Evolutionary conservation across 2,797 vertebrate species (phyloP).

Genomic region (Corythornis leucogaster): DNA sequence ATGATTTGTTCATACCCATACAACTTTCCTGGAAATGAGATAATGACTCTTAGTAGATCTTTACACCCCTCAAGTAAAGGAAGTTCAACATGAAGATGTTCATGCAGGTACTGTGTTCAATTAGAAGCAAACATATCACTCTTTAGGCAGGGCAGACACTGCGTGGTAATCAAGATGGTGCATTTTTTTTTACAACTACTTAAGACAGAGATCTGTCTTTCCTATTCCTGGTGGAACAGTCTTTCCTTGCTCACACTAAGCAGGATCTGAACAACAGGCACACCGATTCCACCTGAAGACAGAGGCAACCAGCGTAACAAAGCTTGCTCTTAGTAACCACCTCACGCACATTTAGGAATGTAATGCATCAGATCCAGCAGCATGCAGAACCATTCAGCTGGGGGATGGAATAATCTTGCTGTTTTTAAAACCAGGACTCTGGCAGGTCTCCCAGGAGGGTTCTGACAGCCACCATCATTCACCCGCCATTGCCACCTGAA

Average conservation of each 20-base stretch:
- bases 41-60: not conserved
- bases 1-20: not conserved
- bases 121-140: not conserved
- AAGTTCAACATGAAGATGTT: constrained; percentile 6
- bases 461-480: constrained; percentile 48
- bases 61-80: constrained; percentile 17
- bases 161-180: constrained; percentile 10
- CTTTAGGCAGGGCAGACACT: constrained; percentile 7
- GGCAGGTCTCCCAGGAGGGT: constrained; percentile 20
- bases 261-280: not conserved
- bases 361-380: not conserved
- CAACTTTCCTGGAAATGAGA: constrained; percentile 16
- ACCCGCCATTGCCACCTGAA: constrained; percentile 34
- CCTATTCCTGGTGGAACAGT: not conserved
- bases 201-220: constrained; percentile 27
- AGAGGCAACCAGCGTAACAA: not conserved
- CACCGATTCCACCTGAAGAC: constrained; percentile 10
- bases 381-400: constrained; percentile 36
- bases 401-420: constrained; percentile 39
- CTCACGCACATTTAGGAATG: constrained; percentile 32
- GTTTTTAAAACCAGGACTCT: constrained; percentile 54
- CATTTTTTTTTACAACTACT: constrained; percentile 51
- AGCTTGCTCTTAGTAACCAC: constrained; percentile 32
- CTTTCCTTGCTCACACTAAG: not conserved
- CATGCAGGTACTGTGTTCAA: not conserved